Base-by-base conservation (phyloP, 2,113 vertebrate genomes). In the Mastomys coucha region DNA sequence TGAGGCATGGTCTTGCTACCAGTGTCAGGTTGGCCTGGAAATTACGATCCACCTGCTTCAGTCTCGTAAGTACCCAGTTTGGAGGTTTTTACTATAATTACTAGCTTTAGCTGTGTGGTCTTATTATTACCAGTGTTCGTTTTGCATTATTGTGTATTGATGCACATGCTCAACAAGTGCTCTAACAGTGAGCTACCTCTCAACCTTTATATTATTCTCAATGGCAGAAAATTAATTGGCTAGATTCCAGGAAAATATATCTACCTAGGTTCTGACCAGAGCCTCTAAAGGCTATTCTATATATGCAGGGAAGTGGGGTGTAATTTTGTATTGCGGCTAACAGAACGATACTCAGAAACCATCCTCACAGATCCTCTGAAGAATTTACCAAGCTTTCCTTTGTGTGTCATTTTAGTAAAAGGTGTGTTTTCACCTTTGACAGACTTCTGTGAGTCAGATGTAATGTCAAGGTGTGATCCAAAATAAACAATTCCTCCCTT, bases 371-470 rank as follows among this genome's bases (percentile, higher is more conserved):
- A 72, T 95, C 39, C 82, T 88, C 77, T 82, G 65, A 51, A 65
- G 69, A 58, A n/a, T 93, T 88, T 84, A 94, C 51, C 36, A 60
- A 90, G 13, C 14, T 39, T 96, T 91, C 75, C 12, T 76, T 76
- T 77, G 69, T 8, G 28, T 13, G 39, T 4, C 39, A 72, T 72
- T 94, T 58, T 65, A 42, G 91, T 96, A 96, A 86, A 67, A 0
- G 42, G 8, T 42, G 19, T 78, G 51, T 17, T 86, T 87, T 95
- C 60, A 86, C 39, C 69, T 84, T 84, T 80, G 65, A 89, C 92
- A 42, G 88, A 94, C 63, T 87, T 93, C 69, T 94, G 77, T 87
- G 93, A 92, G 20, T 19, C 19, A 81, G 10, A 20, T 73, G 72
- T 73, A 20, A 73, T 73, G 72, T 39, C 72, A 73, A 39, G 8